phyloP scores from a whole-genome alignment of 30 jellyfish, hydroid and myxozoan species.

The Clytia hemisphaerica region DNA sequence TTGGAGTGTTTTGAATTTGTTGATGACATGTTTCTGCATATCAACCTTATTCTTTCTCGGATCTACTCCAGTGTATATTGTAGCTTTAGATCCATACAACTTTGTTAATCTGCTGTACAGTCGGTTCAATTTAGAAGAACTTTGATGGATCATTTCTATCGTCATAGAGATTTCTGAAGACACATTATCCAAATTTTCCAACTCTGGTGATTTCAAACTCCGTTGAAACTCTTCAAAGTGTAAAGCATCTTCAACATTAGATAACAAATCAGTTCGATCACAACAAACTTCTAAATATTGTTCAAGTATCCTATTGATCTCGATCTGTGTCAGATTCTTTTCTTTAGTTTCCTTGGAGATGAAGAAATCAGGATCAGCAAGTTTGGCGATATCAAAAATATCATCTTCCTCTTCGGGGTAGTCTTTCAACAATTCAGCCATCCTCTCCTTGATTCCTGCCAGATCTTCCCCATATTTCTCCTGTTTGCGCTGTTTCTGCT shows the following conservation, averaged over 20 bases:
- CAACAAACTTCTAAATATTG: not conserved
- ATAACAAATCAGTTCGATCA: slow-evolving; percentile 15
- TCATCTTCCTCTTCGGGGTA: not conserved
- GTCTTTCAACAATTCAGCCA: slow-evolving; percentile 12
- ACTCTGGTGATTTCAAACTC: not conserved
- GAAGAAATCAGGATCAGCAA: slow-evolving; percentile 16
- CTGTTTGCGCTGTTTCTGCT: slow-evolving; percentile 34
- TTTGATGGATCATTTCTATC: not conserved
- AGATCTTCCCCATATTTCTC: slow-evolving; percentile 40
- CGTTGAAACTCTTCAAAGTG: not conserved
- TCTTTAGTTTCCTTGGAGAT: not conserved
- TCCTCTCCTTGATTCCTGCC: slow-evolving; percentile 30
- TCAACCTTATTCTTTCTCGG: slow-evolving; percentile 23
- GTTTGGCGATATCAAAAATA: not conserved
- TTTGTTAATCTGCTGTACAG: not conserved
- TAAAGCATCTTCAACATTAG: not conserved
- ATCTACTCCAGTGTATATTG: too few relatives aligned
- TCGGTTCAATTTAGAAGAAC: not conserved
- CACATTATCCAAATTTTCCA: slow-evolving; percentile 13
- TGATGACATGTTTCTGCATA: slow-evolving; percentile 40
- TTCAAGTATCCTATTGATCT: slow-evolving; percentile 3
- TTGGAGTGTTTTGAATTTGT: slow-evolving; percentile 34
- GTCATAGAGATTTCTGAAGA: slow-evolving; percentile 29
- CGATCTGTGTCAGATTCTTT: not conserved
- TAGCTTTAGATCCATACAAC: not conserved